Evolutionary conservation across 2,888 invertebrate genomes (phyloP).

Genomic region (Apodemia zela): DNA sequence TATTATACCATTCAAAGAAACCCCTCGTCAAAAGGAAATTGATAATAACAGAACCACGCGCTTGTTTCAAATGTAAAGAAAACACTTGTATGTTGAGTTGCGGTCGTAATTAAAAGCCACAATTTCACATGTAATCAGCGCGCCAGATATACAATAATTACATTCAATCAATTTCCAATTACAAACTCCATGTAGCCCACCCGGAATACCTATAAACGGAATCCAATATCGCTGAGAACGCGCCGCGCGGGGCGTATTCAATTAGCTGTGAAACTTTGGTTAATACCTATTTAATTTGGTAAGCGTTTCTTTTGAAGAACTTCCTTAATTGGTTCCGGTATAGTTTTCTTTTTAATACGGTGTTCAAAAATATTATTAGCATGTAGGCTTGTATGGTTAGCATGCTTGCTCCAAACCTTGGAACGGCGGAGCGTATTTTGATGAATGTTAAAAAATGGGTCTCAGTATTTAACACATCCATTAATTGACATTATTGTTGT

Average conservation of each 20-base stretch:
- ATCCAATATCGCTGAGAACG: conserved; percentile 29
- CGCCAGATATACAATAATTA: conserved; percentile 1
- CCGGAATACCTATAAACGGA: conserved; percentile 27
- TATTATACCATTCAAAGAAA: neutral
- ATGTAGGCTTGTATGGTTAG: too few relatives aligned
- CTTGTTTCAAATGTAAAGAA: conserved; percentile 3
- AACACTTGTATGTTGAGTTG: neutral
- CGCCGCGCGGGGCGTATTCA: conserved; percentile 32
- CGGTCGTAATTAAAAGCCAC: conserved; percentile 2
- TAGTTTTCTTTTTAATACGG: neutral
- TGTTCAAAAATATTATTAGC: too few relatives aligned
- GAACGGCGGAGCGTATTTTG: too few relatives aligned
- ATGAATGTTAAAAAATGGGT: too few relatives aligned
- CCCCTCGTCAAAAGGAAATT: neutral
- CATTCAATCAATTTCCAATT: conserved; percentile 35
- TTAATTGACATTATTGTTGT: too few relatives aligned
- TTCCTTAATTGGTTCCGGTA: conserved; percentile 33
- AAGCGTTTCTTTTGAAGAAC: conserved; percentile 33
- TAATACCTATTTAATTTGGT: conserved; percentile 36
- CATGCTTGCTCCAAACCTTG: too few relatives aligned
- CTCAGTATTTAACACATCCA: too few relatives aligned
- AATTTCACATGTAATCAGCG: conserved; percentile 9
- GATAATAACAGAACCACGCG: neutral
- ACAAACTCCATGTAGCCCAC: conserved; percentile 27
- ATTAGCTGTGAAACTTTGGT: conserved; percentile 50